Evolutionary conservation across 2,113 vertebrate genomes (phyloP), one percentile per base, ranked within the genome.

Genomic region (Salvelinus sp.): DNA sequence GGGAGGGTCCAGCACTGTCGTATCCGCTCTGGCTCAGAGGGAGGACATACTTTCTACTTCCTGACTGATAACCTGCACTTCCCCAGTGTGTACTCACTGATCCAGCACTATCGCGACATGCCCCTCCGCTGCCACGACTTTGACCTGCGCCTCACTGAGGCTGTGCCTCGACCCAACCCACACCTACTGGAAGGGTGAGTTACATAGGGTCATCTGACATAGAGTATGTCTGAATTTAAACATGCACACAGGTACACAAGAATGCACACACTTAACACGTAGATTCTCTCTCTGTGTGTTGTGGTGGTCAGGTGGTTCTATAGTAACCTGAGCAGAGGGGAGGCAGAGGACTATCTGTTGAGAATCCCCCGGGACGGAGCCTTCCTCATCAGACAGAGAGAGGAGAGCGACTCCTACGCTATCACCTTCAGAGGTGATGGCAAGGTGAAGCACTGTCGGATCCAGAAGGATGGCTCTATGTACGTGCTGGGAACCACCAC

Each of bases 381-480:
- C 14, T 99, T 99, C 87, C 94, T 99, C 62, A 95, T 99, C 81
- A 93, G 98, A 44, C 95, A 93, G 88, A 94, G 97, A 84, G 97
- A 98, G 10, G 94, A 95, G 25, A 87, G 90, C 0, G 92, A 96
- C 79, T 96, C 96, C 0, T 98, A 93, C 3, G 97, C 97, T 87
- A 98, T 99, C 91, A 99, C 97, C 27, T 99, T 99, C 91, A 99
- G 98, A 84, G 98, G 97, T 1, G 95, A 95, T 50, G 96, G 97
- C 44, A 96, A 95, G 87, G 96, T 99, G 69, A 99, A 98, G 68
- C 98, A 99, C 78, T 99, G 97, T 76, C 94, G 96, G 18, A 98
- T 99, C 85, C 93, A 95, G 85, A 96, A 93, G 62, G 97, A 99
- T 0, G 96, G 95, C 23, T 82, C 83, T 33, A 92, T 94, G 82